These are phyloP conservation scores for Antheraea mylitta DNA, from an alignment of 1,140 invertebrate genomes.

Conservation along the genomic window DNA sequence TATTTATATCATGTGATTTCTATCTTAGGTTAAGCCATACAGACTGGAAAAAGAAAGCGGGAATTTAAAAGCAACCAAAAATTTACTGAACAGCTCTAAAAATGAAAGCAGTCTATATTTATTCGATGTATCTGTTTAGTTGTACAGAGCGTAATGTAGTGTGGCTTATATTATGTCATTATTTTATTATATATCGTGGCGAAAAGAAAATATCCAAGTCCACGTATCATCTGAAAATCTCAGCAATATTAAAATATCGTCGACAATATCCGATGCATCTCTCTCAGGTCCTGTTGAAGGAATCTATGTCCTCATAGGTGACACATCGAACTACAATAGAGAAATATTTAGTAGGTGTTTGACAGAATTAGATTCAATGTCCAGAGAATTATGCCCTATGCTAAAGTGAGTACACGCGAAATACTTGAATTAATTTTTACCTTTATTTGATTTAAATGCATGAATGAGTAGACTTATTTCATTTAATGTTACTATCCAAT, in stretches of 20 bases:
- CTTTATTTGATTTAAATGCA: too few species aligned
- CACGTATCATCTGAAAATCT: background rate
- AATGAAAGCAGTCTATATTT: too few species aligned
- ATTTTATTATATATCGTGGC: background rate
- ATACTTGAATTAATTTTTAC: background rate
- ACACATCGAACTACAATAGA: background rate
- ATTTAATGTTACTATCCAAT: too few species aligned
- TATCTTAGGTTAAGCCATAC: too few species aligned
- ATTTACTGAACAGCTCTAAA: too few species aligned
- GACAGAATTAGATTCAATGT: background rate
- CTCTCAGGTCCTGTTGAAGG: background rate
- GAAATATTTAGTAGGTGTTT: background rate
- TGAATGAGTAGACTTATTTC: too few species aligned
- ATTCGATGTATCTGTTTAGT: too few species aligned
- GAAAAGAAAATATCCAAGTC: background rate
- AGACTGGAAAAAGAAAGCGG: too few species aligned
- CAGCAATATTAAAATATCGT: background rate
- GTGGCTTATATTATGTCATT: too few species aligned
- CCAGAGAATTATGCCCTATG: background rate
- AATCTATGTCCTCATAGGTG: background rate
- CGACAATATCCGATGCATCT: background rate
- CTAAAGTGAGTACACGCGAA: background rate
- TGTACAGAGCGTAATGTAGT: too few species aligned
- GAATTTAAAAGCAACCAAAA: too few species aligned
- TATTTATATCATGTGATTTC: too few species aligned